phyloP scores from a whole-genome alignment of 35 echinoderm and acorn worm species.

The Amphiura filiformis region DNA sequence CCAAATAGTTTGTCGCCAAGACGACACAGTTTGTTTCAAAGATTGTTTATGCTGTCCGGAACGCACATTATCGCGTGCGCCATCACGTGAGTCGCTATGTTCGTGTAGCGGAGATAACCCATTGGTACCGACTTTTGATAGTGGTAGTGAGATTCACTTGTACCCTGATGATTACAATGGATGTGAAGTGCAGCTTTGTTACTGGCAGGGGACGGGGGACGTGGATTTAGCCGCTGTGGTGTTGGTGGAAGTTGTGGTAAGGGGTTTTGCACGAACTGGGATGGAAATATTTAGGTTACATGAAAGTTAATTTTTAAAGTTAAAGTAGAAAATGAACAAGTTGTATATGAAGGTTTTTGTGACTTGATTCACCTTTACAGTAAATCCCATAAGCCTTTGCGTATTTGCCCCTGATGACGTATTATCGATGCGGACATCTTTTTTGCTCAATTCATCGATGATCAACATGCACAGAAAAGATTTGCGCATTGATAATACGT shows the following conservation, averaged over 20 bases:
- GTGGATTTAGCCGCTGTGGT: neutral
- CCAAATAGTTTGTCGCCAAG: neutral
- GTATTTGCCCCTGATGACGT: too few relatives aligned
- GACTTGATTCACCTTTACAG: too few relatives aligned
- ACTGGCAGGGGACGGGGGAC: neutral
- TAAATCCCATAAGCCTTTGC: too few relatives aligned
- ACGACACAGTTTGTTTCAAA: neutral
- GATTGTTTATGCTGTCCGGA: neutral
- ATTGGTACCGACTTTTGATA: neutral
- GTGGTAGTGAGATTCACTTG: neutral
- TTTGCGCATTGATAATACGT: too few relatives aligned
- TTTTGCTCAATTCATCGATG: too few relatives aligned
- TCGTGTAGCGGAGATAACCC: neutral
- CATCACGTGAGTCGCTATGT: neutral
- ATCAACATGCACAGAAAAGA: too few relatives aligned
- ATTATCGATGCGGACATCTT: too few relatives aligned
- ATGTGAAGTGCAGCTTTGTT: neutral
- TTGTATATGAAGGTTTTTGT: too few relatives aligned
- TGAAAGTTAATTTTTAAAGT: too few relatives aligned
- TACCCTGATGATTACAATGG: neutral
- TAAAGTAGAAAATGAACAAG: too few relatives aligned
- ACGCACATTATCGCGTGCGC: neutral
- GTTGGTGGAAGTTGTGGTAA: constrained; percentile 8
- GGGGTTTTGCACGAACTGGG: too few relatives aligned
- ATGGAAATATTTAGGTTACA: too few relatives aligned